These are phyloP conservation scores for Gallinago stenura DNA, from an alignment of 2,797 vertebrate genomes.

Conservation along the genomic window DNA sequence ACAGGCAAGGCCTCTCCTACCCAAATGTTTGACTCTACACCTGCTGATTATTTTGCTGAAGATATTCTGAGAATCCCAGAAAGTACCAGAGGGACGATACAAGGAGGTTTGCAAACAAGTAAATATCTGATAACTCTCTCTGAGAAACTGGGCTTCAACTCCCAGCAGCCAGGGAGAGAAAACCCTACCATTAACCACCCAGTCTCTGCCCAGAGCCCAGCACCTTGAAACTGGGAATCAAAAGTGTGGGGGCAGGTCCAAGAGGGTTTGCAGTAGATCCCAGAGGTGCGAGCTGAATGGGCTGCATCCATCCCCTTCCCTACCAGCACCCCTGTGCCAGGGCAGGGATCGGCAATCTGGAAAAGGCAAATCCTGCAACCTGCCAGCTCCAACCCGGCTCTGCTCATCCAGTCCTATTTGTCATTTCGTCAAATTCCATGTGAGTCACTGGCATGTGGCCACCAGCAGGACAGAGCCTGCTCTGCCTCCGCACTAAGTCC, in stretches of 20 bases:
- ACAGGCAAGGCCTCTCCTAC: neutral
- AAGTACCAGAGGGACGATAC: neutral
- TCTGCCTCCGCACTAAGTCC: neutral
- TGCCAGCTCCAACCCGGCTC: neutral
- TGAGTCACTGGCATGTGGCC: rapidly evolving
- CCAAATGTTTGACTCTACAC: neutral
- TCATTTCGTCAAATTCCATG: neutral
- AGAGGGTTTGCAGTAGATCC: neutral
- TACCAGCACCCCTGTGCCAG: neutral
- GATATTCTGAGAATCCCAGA: neutral
- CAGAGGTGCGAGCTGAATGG: rapidly evolving
- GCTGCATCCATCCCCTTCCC: neutral
- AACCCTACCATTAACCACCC: neutral
- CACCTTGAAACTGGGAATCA: neutral
- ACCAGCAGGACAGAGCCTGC: neutral
- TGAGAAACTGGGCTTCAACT: neutral
- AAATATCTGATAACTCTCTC: neutral
- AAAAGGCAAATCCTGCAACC: neutral
- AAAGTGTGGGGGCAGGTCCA: neutral
- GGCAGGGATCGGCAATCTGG: neutral
- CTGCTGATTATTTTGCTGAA: neutral
- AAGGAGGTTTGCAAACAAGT: neutral
- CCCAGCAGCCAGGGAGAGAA: neutral
- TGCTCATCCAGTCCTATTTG: neutral
- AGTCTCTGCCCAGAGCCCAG: neutral